Conservation (phyloP, 1,140 invertebrate species). For the Himalopsyche phryganea region DNA sequence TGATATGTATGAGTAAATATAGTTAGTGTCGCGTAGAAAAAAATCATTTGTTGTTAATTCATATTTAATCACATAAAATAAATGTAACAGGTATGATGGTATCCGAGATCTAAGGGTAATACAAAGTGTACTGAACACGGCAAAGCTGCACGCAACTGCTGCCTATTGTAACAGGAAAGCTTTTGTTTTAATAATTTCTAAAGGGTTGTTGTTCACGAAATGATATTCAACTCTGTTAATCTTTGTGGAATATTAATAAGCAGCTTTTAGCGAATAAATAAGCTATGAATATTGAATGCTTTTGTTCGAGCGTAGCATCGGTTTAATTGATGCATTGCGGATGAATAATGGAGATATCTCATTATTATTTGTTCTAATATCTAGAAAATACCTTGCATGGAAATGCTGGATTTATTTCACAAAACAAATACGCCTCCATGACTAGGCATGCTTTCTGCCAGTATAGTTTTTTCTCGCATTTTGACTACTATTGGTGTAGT, state of each 20-base stretch:
- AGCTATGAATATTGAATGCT: constrained; percentile 7
- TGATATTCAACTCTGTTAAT: constrained; percentile 28
- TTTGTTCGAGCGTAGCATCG: not conserved
- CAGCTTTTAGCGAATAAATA: constrained; percentile 24
- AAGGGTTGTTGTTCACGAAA: constrained; percentile 22
- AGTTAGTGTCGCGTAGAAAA: not conserved
- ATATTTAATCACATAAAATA: not conserved
- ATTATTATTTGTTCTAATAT: too few relatives aligned
- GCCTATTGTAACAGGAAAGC: constrained; percentile 11
- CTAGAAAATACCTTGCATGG: too few relatives aligned
- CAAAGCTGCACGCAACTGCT: too few relatives aligned
- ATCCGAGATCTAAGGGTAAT: not conserved
- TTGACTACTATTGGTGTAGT: too few relatives aligned
- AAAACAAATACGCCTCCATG: too few relatives aligned
- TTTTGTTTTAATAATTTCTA: constrained; percentile 25
- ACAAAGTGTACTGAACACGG: too few relatives aligned
- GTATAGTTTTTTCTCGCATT: too few relatives aligned
- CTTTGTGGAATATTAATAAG: constrained; percentile 25
- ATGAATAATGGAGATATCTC: too few relatives aligned
- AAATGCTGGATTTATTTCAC: too few relatives aligned
- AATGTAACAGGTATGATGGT: constrained; percentile 4
- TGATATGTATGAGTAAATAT: too few relatives aligned
- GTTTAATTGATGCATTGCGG: not conserved
- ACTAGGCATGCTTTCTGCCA: too few relatives aligned
- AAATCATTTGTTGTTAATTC: not conserved